Evolutionary conservation across 2,888 invertebrate genomes (phyloP).

Genomic region (Dinocampus coccinellae): DNA sequence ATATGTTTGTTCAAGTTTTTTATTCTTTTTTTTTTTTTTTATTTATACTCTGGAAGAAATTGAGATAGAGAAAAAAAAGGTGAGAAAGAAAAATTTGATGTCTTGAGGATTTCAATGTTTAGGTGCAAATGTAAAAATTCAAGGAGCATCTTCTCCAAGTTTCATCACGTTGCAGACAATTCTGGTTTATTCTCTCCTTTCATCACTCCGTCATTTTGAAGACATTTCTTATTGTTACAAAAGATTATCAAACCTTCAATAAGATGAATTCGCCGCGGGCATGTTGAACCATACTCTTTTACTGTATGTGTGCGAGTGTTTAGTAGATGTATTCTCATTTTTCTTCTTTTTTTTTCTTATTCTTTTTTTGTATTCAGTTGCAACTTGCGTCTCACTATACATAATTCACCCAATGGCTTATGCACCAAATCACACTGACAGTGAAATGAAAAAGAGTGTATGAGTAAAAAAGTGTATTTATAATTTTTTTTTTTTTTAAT

Average conservation of each 20-base stretch:
- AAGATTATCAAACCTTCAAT: slow-evolving; percentile 16
- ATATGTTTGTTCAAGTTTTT: background rate
- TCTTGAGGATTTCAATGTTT: background rate
- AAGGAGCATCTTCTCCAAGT: background rate
- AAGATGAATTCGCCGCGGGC: slow-evolving; percentile 24
- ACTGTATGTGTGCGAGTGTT: too few species aligned
- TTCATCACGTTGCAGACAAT: slow-evolving; percentile 11
- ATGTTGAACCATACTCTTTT: background rate
- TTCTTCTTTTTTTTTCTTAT: slow-evolving; percentile 7
- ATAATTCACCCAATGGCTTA: slow-evolving; percentile 1
- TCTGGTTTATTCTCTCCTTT: background rate
- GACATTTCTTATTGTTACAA: slow-evolving; percentile 20
- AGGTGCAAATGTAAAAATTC: background rate
- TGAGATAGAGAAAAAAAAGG: background rate
- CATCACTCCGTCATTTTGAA: background rate
- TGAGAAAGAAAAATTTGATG: background rate
- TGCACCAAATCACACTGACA: background rate
- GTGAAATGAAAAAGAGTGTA: background rate
- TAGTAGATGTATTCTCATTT: too few species aligned
- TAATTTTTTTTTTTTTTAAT: slow-evolving; percentile 4
- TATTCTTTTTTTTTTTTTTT: background rate
- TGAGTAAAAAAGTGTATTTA: background rate
- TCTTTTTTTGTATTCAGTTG: slow-evolving; percentile 9
- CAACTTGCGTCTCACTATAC: background rate
- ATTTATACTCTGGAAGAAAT: background rate